Conservation (phyloP, 2,113 vertebrate genomes). For the Mystacornis crossleyi region DNA sequence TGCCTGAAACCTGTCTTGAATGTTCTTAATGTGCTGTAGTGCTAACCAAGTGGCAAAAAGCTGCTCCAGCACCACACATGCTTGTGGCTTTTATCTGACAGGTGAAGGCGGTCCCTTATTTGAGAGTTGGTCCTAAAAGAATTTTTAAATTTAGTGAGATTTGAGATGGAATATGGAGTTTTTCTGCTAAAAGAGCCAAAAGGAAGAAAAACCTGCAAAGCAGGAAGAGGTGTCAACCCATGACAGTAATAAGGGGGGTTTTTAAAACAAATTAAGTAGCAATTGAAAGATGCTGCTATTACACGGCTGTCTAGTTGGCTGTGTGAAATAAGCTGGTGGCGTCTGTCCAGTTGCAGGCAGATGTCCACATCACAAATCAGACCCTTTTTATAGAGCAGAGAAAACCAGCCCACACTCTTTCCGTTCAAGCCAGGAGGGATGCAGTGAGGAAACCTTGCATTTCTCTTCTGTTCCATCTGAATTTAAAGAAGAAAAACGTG, state of each 20-base stretch:
- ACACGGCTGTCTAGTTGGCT: background rate
- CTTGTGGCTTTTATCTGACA: background rate
- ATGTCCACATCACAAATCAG: constrained; percentile 21
- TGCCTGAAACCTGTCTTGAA: background rate
- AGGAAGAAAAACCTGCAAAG: too few relatives aligned
- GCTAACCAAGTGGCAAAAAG: background rate
- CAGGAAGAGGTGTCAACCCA: too few relatives aligned
- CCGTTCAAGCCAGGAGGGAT: background rate
- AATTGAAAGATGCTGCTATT: background rate
- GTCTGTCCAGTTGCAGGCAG: background rate
- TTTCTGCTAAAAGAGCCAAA: too few relatives aligned
- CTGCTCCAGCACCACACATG: background rate
- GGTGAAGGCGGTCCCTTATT: background rate
- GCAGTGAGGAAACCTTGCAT: background rate
- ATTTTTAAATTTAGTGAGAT: background rate
- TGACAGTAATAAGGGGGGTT: background rate
- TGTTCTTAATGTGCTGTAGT: background rate
- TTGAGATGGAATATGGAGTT: background rate
- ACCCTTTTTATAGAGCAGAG: background rate
- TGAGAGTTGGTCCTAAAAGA: background rate
- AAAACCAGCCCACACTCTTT: background rate
- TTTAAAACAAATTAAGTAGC: background rate
- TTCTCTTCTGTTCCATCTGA: background rate
- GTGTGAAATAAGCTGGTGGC: constrained; percentile 3
- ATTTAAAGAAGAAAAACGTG: background rate